Percentiles rank a stretch among this genome's conserved stretches.
Conservation (phyloP, 2,797 vertebrate genomes). For the Prunella strophiata region DNA sequence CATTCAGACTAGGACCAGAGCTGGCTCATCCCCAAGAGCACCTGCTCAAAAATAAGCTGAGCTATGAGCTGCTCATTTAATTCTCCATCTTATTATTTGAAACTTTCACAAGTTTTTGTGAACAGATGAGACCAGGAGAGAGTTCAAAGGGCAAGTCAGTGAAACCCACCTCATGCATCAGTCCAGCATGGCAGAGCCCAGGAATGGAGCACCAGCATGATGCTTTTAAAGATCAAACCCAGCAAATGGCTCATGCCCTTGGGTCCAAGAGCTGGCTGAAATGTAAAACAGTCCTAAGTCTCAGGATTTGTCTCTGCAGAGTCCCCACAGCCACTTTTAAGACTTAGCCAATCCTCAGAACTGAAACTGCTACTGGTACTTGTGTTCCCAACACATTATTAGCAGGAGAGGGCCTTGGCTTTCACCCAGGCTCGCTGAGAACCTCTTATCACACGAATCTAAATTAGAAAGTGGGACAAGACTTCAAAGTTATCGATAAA, state of each 20-base stretch:
- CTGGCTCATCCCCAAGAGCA: background rate
- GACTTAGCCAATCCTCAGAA: background rate
- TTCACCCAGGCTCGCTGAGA: background rate
- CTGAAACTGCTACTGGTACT: background rate
- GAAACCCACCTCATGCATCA: background rate
- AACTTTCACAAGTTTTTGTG: background rate
- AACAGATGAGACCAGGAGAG: background rate
- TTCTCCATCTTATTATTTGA: background rate
- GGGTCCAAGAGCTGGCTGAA: background rate
- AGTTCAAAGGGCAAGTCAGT: background rate
- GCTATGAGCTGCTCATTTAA: background rate
- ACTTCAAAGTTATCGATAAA: constrained; percentile 63
- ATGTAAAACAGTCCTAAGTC: background rate
- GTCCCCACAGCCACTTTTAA: background rate
- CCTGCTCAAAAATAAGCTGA: background rate
- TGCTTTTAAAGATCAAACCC: background rate
- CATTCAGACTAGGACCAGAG: no score
- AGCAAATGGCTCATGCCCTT: fast-evolving
- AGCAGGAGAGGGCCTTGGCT: constrained; percentile 14
- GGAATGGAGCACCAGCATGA: background rate
- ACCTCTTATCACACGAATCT: constrained; percentile 49
- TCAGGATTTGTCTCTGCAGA: background rate
- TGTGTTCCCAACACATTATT: background rate
- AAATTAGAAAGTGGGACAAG: constrained; percentile 49
- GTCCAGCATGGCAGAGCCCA: background rate